Evolutionary conservation across 2,888 invertebrate species (phyloP).

Genomic region (Mythimna albipuncta): DNA sequence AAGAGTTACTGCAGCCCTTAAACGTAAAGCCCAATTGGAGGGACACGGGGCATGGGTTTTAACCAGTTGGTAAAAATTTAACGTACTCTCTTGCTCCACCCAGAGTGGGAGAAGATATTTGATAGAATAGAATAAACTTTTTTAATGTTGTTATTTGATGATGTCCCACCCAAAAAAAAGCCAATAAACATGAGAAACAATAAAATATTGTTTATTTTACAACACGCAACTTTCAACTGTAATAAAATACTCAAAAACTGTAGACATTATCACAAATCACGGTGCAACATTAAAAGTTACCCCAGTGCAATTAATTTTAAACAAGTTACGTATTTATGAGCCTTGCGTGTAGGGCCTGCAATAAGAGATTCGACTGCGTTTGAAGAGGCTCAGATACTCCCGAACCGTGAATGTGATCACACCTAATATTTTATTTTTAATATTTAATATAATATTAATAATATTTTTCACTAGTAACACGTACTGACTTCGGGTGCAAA

Average conservation of each 20-base stretch:
- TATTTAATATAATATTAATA: too few relatives aligned
- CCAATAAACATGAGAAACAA: neutral
- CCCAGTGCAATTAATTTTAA: conserved; percentile 10
- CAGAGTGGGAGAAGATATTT: neutral
- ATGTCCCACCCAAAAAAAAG: neutral
- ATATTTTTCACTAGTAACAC: neutral
- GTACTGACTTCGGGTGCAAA: too few relatives aligned
- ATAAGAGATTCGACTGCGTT: neutral
- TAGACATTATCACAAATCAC: conserved; percentile 4
- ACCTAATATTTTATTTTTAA: neutral
- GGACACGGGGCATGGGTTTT: neutral
- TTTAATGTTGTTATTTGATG: neutral
- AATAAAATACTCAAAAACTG: conserved; percentile 7
- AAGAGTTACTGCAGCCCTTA: too few relatives aligned
- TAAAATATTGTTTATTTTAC: too few relatives aligned
- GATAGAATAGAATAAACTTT: too few relatives aligned
- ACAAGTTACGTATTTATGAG: conserved; percentile 28
- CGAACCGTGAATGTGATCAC: neutral
- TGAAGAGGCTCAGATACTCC: conserved; percentile 6
- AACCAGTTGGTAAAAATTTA: neutral
- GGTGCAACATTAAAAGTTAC: conserved; percentile 9
- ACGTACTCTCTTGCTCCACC: neutral
- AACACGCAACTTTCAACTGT: neutral
- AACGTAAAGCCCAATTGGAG: conserved; percentile 27
- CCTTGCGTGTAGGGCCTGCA: conserved; percentile 24